A percentile compares a stretch with the other conserved stretches of the same genome.
phyloP scores from a whole-genome alignment of 1,140 invertebrate genomes.

The Drepana arcuata region DNA sequence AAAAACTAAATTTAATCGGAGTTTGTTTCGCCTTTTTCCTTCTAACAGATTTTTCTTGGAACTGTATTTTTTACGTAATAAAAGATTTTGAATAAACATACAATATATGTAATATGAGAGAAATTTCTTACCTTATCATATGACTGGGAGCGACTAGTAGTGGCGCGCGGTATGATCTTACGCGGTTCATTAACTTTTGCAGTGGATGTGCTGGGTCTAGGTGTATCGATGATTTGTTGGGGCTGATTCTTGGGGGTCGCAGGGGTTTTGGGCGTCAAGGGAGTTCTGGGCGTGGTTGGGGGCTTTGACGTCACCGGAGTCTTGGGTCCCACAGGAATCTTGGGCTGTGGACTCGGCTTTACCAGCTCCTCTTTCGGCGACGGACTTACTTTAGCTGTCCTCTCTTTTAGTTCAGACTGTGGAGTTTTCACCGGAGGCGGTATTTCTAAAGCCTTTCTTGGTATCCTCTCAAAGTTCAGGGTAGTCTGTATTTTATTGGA shows the following conservation, averaged over 20 bases:
- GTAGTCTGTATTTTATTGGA: constrained; percentile 63
- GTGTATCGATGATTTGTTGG: constrained; percentile 29
- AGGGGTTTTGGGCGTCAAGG: constrained; percentile 21
- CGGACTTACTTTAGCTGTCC: constrained; percentile 21
- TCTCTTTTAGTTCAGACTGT: constrained; percentile 26
- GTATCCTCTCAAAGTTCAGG: constrained; percentile 57
- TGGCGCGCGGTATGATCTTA: constrained; percentile 15
- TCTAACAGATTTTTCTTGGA: too few relatives aligned
- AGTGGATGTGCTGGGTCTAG: constrained; percentile 33
- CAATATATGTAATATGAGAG: too few relatives aligned
- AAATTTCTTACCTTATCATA: constrained; percentile 23
- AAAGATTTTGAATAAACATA: too few relatives aligned
- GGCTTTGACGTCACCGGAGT: constrained; percentile 23
- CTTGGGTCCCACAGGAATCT: too few relatives aligned
- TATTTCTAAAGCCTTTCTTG: constrained; percentile 31
- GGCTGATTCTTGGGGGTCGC: constrained; percentile 24
- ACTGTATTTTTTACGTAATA: too few relatives aligned
- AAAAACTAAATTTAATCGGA: too few relatives aligned
- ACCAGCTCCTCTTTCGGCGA: constrained; percentile 44
- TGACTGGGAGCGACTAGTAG: constrained; percentile 12
- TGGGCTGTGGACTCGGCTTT: too few relatives aligned
- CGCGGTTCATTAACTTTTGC: constrained; percentile 15
- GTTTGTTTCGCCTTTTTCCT: too few relatives aligned
- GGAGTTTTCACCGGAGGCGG: constrained; percentile 9
- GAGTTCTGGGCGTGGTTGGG: constrained; percentile 26